Evolutionary conservation across 1,140 invertebrate species (phyloP).

Genomic region (Physella acuta): DNA sequence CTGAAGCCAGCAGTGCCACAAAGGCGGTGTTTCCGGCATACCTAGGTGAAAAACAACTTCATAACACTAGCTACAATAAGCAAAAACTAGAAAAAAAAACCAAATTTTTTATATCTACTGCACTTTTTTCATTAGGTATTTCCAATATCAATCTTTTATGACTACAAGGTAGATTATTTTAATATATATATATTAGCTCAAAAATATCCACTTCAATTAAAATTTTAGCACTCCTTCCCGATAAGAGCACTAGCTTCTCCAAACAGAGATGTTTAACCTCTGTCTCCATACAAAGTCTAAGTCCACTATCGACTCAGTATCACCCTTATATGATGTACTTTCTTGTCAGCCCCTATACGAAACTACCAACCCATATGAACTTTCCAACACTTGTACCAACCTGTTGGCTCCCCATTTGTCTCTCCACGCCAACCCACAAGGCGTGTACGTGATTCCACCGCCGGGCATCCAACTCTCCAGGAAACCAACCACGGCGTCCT

Average conservation of each 20-base stretch:
- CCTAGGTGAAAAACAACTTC: background rate
- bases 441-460: slow-evolving; percentile 38
- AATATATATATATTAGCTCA: too few relatives aligned
- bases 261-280: too few relatives aligned
- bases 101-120: background rate
- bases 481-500: slow-evolving; percentile 30
- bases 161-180: too few relatives aligned
- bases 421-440: slow-evolving; percentile 49
- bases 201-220: too few relatives aligned
- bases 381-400: slow-evolving; percentile 1
- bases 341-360: background rate
- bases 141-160: background rate
- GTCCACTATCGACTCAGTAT: background rate
- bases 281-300: background rate
- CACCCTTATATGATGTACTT: background rate
- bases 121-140: background rate
- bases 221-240: too few relatives aligned
- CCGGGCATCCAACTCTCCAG: slow-evolving; percentile 40
- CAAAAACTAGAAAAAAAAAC: too few relatives aligned
- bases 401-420: slow-evolving; percentile 46
- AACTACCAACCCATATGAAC: too few relatives aligned
- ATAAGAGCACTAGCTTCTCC: too few relatives aligned
- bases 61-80: background rate
- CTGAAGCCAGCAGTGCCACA: slow-evolving; percentile 41
- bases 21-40: slow-evolving; percentile 40